phyloP scores from a whole-genome alignment of 2,888 invertebrate species.

The Hydroisotoma schaefferi region DNA sequence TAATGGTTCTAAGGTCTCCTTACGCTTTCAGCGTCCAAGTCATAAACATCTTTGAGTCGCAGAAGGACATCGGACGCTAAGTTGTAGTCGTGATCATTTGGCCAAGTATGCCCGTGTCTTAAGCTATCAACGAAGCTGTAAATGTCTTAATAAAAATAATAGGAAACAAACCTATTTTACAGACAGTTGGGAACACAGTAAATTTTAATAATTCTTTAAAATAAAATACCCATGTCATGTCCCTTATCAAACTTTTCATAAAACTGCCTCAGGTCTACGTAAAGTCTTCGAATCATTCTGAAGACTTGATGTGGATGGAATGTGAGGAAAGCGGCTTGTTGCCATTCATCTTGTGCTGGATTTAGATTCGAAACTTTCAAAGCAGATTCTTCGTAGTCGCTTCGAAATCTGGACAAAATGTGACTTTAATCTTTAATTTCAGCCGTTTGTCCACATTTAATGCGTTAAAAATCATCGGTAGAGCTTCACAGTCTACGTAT shows the following conservation, averaged over 20 bases:
- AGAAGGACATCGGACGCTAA: slow-evolving; percentile 23
- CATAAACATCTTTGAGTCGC: slow-evolving; percentile 31
- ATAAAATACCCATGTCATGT: slow-evolving; percentile 20
- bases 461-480: background rate
- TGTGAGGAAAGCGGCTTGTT: slow-evolving; percentile 14
- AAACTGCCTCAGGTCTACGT: slow-evolving; percentile 19
- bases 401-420: slow-evolving; percentile 11
- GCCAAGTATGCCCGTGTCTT: slow-evolving; percentile 26
- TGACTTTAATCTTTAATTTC: background rate
- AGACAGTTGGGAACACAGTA: background rate
- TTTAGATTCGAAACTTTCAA: background rate
- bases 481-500: background rate
- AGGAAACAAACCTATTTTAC: background rate
- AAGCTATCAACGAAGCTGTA: slow-evolving; percentile 17
- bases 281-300: slow-evolving; percentile 35
- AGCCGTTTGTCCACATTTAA: background rate
- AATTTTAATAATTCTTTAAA: background rate
- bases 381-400: slow-evolving; percentile 22
- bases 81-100: slow-evolving; percentile 23
- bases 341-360: slow-evolving; percentile 16
- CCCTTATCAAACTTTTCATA: slow-evolving; percentile 19
- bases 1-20: background rate
- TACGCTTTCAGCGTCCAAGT: slow-evolving; percentile 30
- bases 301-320: slow-evolving; percentile 19
- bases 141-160: slow-evolving; percentile 3